Percentiles rank a stretch among this genome's conserved stretches.
phyloP scores from a whole-genome alignment of 2,888 invertebrate genomes.

The Meloe dianella region DNA sequence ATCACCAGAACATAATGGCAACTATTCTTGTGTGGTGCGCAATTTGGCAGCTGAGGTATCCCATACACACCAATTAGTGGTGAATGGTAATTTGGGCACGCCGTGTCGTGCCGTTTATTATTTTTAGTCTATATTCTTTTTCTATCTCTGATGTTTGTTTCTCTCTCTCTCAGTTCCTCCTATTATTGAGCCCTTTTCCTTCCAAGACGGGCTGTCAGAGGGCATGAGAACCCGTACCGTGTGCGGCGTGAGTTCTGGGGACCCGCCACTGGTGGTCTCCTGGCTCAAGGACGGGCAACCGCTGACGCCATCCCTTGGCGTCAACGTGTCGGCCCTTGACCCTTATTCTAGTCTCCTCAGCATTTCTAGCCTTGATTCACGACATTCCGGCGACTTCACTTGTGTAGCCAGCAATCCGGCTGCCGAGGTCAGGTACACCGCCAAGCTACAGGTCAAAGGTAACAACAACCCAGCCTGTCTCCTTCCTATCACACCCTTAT shows the following conservation, averaged over 20 bases:
- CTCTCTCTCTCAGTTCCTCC: slow-evolving; percentile 74
- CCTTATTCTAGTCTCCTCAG: slow-evolving; percentile 78
- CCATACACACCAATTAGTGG: slow-evolving; percentile 75
- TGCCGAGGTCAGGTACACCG: slow-evolving; percentile 79
- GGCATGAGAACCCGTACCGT: slow-evolving; percentile 82
- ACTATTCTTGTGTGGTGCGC: slow-evolving; percentile 76
- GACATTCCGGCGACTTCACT: slow-evolving; percentile 79
- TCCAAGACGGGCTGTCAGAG: slow-evolving; percentile 82
- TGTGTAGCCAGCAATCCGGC: slow-evolving; percentile 81
- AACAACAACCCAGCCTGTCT: slow-evolving; percentile 61
- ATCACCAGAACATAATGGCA: slow-evolving; percentile 77
- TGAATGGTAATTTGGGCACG: slow-evolving; percentile 73
- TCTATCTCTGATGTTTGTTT: slow-evolving; percentile 68
- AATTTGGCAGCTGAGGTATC: slow-evolving; percentile 77
- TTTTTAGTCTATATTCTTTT: slow-evolving; percentile 59
- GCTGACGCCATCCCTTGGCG: slow-evolving; percentile 69
- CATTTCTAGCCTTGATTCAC: slow-evolving; percentile 76
- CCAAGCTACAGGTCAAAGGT: slow-evolving; percentile 83
- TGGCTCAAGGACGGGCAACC: slow-evolving; percentile 84
- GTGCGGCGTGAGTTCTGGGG: slow-evolving; percentile 81
- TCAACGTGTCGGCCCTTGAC: slow-evolving; percentile 76
- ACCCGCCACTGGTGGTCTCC: slow-evolving; percentile 78
- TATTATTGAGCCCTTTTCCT: slow-evolving; percentile 84
- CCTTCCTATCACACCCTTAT: slow-evolving; percentile 38
- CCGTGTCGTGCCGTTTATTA: slow-evolving; percentile 54